Conservation (phyloP, 2,888 invertebrate species). For the Gymnocheta viridis region DNA sequence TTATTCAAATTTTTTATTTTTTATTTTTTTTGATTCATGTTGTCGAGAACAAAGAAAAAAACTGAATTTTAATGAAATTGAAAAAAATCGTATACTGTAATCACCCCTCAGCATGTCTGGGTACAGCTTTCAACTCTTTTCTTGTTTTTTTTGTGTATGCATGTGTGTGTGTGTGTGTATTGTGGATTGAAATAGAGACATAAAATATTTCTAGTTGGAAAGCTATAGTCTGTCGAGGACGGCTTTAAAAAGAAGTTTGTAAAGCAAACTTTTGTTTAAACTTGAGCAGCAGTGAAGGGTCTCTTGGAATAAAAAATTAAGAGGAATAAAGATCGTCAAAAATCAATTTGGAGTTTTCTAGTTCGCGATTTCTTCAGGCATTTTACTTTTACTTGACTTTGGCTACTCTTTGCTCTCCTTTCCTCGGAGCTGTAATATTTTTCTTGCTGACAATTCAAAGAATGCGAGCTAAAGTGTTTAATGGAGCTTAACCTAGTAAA, state of each 20-base stretch:
- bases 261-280: not conserved
- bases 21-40: conserved; percentile 53
- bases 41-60: conserved; percentile 37
- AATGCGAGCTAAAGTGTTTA: too few species aligned
- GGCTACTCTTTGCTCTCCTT: too few species aligned
- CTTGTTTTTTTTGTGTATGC: conserved; percentile 9
- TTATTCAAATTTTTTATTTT: conserved; percentile 45
- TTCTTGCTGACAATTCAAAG: too few species aligned
- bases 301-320: too few species aligned
- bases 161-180: too few species aligned
- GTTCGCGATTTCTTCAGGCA: too few species aligned
- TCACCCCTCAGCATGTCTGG: conserved; percentile 66
- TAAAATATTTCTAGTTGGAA: not conserved
- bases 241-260: not conserved
- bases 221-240: not conserved
- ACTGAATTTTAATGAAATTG: conserved; percentile 38
- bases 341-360: not conserved
- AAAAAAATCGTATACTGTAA: conserved; percentile 28
- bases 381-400: too few species aligned
- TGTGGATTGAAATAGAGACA: conserved; percentile 13
- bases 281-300: too few species aligned
- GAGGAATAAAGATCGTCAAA: too few species aligned
- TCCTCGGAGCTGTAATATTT: too few species aligned
- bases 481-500: too few species aligned
- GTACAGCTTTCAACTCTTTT: conserved; percentile 70